phyloP scores from a whole-genome alignment of 2,797 vertebrate genomes.

The Lophura swinhoii region DNA sequence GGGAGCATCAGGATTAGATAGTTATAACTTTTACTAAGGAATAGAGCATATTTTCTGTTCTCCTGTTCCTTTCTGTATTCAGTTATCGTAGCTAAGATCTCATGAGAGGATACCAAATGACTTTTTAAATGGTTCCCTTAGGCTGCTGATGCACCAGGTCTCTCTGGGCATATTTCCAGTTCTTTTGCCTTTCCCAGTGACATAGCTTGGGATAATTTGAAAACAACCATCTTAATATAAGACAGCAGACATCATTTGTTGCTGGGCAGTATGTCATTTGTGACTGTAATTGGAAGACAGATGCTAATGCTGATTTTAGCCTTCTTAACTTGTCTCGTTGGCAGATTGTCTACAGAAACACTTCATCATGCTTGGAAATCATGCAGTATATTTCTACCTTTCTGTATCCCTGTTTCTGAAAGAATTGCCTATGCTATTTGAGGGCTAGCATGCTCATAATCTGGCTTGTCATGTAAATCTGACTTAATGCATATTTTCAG shows the following conservation, averaged over 20 bases:
- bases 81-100: not conserved
- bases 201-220: constrained; percentile 63
- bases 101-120: constrained; percentile 19
- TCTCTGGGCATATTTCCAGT: constrained; percentile 67
- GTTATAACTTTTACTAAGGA: not conserved
- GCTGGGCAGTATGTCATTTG: constrained; percentile 45
- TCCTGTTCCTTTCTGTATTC: not conserved
- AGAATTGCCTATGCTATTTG: not conserved
- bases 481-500: not conserved
- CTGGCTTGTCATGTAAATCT: not conserved
- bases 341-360: constrained; percentile 40
- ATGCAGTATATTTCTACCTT: not conserved
- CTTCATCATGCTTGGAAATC: constrained; percentile 7
- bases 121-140: constrained; percentile 46
- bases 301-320: constrained; percentile 50
- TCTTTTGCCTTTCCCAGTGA: constrained; percentile 59
- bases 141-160: constrained; percentile 58
- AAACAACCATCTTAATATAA: constrained; percentile 72
- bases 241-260: constrained; percentile 33
- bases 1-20: not conserved
- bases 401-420: not conserved
- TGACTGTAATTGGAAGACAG: constrained; percentile 37
- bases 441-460: not conserved
- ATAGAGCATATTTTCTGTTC: not conserved
- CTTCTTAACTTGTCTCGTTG: constrained; percentile 28